Conservation (phyloP, 2,888 invertebrate genomes). For the Allacma fusca region DNA sequence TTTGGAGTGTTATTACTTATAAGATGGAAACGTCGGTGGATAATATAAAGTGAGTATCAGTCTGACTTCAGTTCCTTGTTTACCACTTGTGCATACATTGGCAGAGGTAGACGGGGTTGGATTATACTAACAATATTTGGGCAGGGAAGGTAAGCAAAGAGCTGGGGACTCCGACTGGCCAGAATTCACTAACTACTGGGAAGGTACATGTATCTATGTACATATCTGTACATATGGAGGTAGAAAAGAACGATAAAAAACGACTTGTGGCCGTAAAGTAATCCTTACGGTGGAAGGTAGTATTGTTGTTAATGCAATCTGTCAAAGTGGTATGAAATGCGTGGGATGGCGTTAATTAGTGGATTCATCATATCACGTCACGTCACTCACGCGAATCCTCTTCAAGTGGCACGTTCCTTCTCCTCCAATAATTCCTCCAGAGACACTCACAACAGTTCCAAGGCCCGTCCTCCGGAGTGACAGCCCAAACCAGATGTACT, state of each 20-base stretch:
- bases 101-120: no score
- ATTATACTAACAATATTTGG: no score
- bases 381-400: constrained; percentile 31
- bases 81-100: no score
- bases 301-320: background rate
- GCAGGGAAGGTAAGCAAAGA: no score
- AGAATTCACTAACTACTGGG: no score
- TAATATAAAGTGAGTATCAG: no score
- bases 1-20: background rate
- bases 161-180: no score
- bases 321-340: constrained; percentile 36
- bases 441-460: background rate
- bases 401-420: constrained; percentile 24
- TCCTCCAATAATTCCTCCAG: background rate
- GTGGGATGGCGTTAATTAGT: constrained; percentile 42
- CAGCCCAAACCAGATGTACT: background rate
- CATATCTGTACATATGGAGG: background rate
- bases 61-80: no score
- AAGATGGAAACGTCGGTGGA: background rate
- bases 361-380: constrained; percentile 31
- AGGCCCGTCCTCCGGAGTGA: background rate
- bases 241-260: background rate
- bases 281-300: background rate
- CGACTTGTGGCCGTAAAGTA: background rate
- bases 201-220: no score